Percentiles rank a stretch among this genome's conserved stretches.
phyloP scores from a whole-genome alignment of 2,888 invertebrate genomes.

The Andrena minutula region DNA sequence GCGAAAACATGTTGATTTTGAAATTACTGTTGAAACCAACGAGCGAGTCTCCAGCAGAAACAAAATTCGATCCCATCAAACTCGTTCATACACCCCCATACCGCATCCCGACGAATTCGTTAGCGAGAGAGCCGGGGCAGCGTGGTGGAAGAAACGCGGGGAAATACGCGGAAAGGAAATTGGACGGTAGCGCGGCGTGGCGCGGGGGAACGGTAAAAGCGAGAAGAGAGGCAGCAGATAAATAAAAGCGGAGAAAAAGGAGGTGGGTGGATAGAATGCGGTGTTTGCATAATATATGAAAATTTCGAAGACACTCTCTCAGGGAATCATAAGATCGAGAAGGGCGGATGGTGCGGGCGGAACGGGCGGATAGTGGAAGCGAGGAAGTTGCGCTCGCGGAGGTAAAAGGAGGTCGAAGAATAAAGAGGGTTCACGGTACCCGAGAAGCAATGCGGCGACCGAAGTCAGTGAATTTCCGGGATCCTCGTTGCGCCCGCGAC shows the following conservation, averaged over 20 bases:
- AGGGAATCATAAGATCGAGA: slow-evolving; percentile 49
- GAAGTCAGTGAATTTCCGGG: slow-evolving; percentile 57
- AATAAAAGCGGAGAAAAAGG: slow-evolving; percentile 48
- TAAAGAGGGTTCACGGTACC: slow-evolving; percentile 40
- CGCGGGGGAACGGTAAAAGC: slow-evolving; percentile 17
- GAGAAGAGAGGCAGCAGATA: slow-evolving; percentile 35
- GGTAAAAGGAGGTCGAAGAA: slow-evolving; percentile 28
- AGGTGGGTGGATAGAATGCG: slow-evolving; percentile 26
- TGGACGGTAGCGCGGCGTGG: neutral
- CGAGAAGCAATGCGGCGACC: slow-evolving; percentile 31
- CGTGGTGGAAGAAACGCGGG: slow-evolving; percentile 22
- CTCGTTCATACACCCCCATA: neutral
- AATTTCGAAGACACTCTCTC: slow-evolving; percentile 63
- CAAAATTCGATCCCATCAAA: neutral
- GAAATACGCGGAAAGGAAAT: slow-evolving; percentile 35
- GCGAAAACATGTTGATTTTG: too few relatives aligned
- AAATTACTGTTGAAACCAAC: neutral
- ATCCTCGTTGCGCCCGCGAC: slow-evolving; percentile 27
- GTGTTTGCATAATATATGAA: slow-evolving; percentile 72
- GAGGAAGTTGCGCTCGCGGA: neutral
- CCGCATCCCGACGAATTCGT: slow-evolving; percentile 31
- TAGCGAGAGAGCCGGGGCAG: slow-evolving; percentile 6
- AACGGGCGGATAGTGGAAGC: neutral
- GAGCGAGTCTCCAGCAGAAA: neutral
- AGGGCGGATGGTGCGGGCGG: neutral